These are phyloP conservation scores for Gandaritis pyraliata DNA, from an alignment of 2,888 invertebrate species.

Conservation along the genomic window DNA sequence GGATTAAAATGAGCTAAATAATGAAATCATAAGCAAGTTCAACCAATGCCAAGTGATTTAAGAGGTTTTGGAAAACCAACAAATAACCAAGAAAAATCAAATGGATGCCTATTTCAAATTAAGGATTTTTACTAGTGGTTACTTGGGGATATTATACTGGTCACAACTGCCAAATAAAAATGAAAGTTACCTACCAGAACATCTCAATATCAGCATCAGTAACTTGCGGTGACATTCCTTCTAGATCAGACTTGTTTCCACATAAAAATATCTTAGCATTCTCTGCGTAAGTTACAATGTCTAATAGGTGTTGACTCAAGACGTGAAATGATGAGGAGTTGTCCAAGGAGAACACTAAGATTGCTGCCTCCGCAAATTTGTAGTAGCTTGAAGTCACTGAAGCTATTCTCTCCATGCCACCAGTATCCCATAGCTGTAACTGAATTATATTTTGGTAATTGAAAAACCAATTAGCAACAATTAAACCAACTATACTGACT, in stretches of 20 bases:
- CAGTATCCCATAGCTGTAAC: conserved; percentile 98
- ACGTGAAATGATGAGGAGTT: conserved; percentile 97
- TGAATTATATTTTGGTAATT: conserved; percentile 62
- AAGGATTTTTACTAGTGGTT: too few relatives aligned
- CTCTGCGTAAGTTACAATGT: conserved; percentile 97
- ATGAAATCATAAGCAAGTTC: too few relatives aligned
- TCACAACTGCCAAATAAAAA: too few relatives aligned
- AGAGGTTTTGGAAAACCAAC: too few relatives aligned
- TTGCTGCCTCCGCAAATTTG: conserved; percentile 97
- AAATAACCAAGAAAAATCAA: too few relatives aligned
- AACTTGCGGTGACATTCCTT: conserved; percentile 89
- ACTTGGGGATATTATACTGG: too few relatives aligned
- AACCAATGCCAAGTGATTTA: too few relatives aligned
- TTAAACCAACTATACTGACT: background rate
- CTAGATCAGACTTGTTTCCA: conserved; percentile 95
- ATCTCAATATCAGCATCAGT: conserved; percentile 94
- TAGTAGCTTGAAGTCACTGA: conserved; percentile 98
- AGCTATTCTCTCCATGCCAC: conserved; percentile 98
- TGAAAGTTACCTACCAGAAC: conserved; percentile 86
- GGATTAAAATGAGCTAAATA: background rate
- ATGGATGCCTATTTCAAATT: too few relatives aligned
- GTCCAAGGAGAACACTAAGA: conserved; percentile 95
- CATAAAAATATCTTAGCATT: conserved; percentile 98
- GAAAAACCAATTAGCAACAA: conserved; percentile 33
- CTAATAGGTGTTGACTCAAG: conserved; percentile 95